These are phyloP conservation scores for Eidolon dupreanum DNA, from an alignment of 2,797 vertebrate species.

Conservation along the genomic window DNA sequence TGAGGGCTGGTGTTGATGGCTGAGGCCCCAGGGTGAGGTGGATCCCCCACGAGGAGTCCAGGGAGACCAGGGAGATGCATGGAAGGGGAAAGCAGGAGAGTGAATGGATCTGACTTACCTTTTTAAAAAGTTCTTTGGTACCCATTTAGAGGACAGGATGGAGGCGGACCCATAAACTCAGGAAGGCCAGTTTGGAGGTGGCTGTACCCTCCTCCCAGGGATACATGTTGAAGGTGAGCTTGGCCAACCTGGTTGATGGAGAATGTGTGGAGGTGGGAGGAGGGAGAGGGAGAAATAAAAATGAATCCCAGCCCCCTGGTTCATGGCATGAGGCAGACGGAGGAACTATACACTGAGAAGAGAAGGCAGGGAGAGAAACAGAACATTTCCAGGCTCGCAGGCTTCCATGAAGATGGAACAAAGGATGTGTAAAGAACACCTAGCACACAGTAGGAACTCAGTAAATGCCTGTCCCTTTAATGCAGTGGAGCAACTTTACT, in stretches of 20 bases:
- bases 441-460: background rate
- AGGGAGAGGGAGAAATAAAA: background rate
- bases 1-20: background rate
- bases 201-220: background rate
- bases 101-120: background rate
- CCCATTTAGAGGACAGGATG: background rate
- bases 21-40: fast-evolving
- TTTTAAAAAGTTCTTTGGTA: background rate
- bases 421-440: background rate
- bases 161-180: fast-evolving
- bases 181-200: background rate
- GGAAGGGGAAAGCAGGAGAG: background rate
- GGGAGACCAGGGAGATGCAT: background rate
- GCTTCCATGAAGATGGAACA: background rate
- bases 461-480: background rate
- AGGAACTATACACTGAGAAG: background rate
- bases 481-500: background rate
- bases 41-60: background rate
- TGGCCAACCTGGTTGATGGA: background rate
- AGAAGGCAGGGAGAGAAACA: background rate
- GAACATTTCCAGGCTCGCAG: background rate
- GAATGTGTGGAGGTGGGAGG: background rate
- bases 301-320: background rate
- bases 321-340: background rate
- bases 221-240: background rate